A percentile compares a stretch with the other conserved stretches of the same genome.
Conservation (phyloP, 1,140 invertebrate genomes). For the Stratiolaelaps scimitus region DNA sequence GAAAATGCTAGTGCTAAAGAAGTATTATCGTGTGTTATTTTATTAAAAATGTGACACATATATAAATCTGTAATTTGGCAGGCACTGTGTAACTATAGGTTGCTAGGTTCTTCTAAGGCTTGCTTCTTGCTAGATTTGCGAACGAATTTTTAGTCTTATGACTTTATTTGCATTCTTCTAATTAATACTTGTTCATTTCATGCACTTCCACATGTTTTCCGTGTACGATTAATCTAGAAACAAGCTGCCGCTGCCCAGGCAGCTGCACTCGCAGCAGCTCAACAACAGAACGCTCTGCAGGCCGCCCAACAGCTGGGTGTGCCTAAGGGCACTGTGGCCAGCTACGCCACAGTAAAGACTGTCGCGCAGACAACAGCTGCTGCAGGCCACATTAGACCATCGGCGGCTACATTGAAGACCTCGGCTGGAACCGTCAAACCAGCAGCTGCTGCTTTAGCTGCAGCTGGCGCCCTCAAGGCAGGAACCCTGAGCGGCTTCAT, state of each 20-base stretch:
- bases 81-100: no score
- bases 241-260: conserved; percentile 12
- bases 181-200: no score
- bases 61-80: no score
- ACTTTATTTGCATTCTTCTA: no score
- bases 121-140: no score
- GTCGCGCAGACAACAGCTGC: conserved; percentile 9
- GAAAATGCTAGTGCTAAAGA: no score
- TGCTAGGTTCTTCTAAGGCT: no score
- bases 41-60: no score
- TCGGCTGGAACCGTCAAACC: conserved; percentile 13
- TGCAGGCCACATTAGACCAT: not conserved
- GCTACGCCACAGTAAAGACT: conserved; percentile 13
- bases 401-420: not conserved
- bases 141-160: no score
- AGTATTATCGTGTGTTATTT: no score
- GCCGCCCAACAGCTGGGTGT: conserved; percentile 14
- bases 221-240: not conserved
- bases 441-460: conserved; percentile 12
- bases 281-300: not conserved
- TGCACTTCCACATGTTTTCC: no score
- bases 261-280: conserved; percentile 2
- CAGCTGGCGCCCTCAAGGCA: not conserved
- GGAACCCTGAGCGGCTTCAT: not conserved
- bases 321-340: not conserved